Base-by-base conservation (phyloP, 2,888 invertebrate genomes). In the Eumacrocentrus americanus region DNA sequence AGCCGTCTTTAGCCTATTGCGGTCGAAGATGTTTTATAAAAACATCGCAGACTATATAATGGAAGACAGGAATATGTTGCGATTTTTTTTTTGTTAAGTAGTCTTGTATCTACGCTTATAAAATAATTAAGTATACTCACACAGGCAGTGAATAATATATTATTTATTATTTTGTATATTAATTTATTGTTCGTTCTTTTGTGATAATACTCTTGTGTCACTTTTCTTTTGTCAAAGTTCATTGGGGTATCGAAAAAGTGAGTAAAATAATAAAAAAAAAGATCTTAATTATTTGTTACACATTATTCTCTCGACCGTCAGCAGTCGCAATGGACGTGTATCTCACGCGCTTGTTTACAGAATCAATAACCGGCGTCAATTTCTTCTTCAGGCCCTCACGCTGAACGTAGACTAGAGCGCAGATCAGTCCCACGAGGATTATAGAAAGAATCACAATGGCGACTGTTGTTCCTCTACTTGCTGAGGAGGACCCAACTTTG, bases 271-370 rank as follows among this genome's bases (percentile, higher is more conserved):
- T 7, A 7, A 35, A 51, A 20, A 14, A 25, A 46, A 46, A 46
- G n/a, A n/a, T n/a, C n/a, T 25, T n/a, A 12, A 46, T 3, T 23
- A n/a, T n/a, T 23, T 11, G 35, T 38, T 62, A 75, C 56, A 77
- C 75, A 57, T 77, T 78, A 66, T 78, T 79, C 67, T 83, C 83
- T 52, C 81, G 79, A 25, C 75, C 83, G 60, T 87, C 87, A 65
- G 84, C 84, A 67, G 86, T 86, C 60, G 85, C 85, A 67, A 91
- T 90, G 6, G 88, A 88, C 1, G 89, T 89, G 70, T 91, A 91
- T 65, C 89, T 88, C 35, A 90, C 90, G 75, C 89, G 88, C 73
- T 88, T 85, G 35, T 87, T 84, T 37, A 89, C 86, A 56, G 85
- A 85, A 66, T 88, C 87, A 47, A 89, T 82, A 25, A 89, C 82